Evolutionary conservation across 2,888 invertebrate genomes (phyloP).

Genomic region (Tenodera sinensis): DNA sequence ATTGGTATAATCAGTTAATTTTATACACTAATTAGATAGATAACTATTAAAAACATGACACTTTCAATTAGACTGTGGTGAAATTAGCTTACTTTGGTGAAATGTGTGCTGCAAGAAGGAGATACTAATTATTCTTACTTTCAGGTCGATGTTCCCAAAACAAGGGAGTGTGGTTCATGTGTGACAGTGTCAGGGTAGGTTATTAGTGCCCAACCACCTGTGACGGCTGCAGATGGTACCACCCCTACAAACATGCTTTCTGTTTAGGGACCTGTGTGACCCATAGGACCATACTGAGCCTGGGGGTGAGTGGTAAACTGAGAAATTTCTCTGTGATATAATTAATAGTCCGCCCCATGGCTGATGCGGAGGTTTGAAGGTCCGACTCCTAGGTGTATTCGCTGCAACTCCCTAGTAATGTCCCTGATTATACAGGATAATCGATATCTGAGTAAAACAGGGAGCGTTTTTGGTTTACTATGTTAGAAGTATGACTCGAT

Average conservation of each 20-base stretch:
- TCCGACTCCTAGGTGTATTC: not conserved
- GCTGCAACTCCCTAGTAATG: not conserved
- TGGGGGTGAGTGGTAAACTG: not conserved
- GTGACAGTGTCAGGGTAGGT: not conserved
- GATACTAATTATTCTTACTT: no score
- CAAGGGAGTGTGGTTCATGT: not conserved
- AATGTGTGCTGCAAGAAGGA: no score
- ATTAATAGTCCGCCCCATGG: not conserved
- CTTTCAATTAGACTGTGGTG: no score
- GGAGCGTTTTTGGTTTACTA: no score
- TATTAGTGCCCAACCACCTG: conserved; percentile 26
- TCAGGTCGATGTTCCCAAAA: no score
- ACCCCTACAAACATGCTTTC: not conserved
- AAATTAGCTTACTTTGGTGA: no score
- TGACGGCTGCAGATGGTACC: conserved; percentile 16
- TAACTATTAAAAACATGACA: no score
- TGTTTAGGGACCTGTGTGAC: conserved; percentile 15
- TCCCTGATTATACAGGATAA: not conserved
- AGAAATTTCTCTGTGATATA: not conserved
- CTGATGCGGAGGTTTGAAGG: not conserved
- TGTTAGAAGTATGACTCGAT: no score
- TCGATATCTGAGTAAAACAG: not conserved
- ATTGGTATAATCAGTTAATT: no score
- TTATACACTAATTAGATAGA: no score
- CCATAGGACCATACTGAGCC: not conserved